Percentiles rank a stretch among this genome's conserved stretches.
Conservation (phyloP, 2,797 vertebrate species). For the Enteromius radiatus region DNA sequence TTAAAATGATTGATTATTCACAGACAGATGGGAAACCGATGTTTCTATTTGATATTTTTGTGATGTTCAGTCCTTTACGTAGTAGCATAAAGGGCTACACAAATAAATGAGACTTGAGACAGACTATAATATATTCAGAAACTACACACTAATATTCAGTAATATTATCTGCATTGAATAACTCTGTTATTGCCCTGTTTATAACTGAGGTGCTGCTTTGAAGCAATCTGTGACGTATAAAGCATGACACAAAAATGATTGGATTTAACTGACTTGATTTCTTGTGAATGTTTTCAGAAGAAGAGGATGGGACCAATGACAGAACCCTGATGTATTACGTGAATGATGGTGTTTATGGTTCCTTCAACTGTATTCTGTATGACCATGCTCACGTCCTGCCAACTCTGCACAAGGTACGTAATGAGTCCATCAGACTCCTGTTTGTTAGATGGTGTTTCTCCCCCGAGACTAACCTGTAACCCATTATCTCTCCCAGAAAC, state of each 20-base stretch:
- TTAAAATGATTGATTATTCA: neutral
- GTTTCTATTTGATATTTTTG: no score
- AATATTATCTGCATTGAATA: neutral
- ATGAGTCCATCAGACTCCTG: neutral
- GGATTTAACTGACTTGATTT: neutral
- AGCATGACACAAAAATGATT: neutral
- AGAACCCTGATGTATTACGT: conserved; percentile 97
- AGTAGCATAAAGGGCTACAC: no score
- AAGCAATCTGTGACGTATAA: neutral
- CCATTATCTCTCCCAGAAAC: conserved; percentile 76
- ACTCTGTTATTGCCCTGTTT: neutral
- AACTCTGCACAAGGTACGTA: conserved; percentile 87
- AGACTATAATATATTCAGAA: neutral
- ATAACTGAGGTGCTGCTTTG: neutral
- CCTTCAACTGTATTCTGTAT: conserved; percentile 95
- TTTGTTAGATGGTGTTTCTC: neutral
- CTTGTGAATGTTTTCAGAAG: conserved; percentile 75
- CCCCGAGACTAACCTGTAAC: neutral
- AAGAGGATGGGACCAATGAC: conserved; percentile 85
- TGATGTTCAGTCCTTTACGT: no score
- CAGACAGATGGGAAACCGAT: no score
- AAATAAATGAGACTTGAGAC: no score
- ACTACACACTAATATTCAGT: neutral
- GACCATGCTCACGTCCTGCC: conserved; percentile 93
- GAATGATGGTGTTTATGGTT: conserved; percentile 96